Evolutionary conservation across 2,113 vertebrate species (phyloP).

Genomic region (Hydrochoerus hydrochaeris): DNA sequence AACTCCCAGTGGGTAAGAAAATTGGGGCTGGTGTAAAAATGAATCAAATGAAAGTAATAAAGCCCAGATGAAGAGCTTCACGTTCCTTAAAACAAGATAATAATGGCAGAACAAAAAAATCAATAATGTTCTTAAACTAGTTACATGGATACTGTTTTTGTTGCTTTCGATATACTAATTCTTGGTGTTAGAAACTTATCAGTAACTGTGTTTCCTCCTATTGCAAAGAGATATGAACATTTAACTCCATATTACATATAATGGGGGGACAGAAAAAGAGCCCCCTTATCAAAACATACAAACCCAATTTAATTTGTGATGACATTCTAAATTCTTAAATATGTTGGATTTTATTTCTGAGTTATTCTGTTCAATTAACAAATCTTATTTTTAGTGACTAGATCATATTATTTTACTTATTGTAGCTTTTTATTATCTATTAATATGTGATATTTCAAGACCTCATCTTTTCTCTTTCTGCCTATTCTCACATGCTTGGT

Average conservation of each 20-base stretch:
- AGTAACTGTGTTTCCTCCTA: neutral
- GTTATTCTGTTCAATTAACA: neutral
- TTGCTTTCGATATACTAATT: slow-evolving; percentile 16
- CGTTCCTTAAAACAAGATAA: neutral
- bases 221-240: slow-evolving; percentile 11
- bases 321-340: slow-evolving; percentile 30
- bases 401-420: neutral
- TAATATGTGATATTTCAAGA: neutral
- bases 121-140: neutral
- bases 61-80: neutral
- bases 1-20: neutral
- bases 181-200: neutral
- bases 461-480: neutral
- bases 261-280: too few species aligned
- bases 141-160: neutral
- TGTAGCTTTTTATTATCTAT: neutral
- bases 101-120: neutral
- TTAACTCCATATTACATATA: neutral
- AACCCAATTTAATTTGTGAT: neutral
- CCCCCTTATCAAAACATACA: neutral
- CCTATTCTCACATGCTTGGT: neutral
- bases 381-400: neutral
- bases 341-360: neutral
- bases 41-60: neutral
- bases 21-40: neutral